phyloP scores from a whole-genome alignment of 2,888 invertebrate genomes.

The Microdon myrmicae region DNA sequence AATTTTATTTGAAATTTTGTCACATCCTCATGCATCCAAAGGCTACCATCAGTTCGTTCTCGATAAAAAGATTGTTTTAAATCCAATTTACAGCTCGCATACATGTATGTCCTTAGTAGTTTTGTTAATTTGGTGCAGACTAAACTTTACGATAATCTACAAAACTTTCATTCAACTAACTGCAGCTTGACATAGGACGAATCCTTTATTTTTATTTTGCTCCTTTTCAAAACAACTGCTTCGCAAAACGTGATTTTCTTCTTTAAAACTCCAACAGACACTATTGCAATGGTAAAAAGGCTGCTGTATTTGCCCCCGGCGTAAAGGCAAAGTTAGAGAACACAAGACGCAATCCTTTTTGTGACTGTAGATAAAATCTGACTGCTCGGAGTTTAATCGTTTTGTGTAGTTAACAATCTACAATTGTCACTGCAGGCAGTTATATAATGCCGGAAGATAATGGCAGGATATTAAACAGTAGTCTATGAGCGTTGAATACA shows the following conservation, averaged over 20 bases:
- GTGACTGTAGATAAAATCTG: no score
- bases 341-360: no score
- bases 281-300: no score
- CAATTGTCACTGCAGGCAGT: no score
- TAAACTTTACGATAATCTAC: constrained; percentile 50
- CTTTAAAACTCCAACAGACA: constrained; percentile 32
- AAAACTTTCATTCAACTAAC: constrained; percentile 44
- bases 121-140: constrained; percentile 51
- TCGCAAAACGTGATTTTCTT: constrained; percentile 40
- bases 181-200: constrained; percentile 25
- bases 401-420: no score
- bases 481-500: no score
- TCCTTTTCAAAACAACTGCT: constrained; percentile 8
- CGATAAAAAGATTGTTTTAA: constrained; percentile 42
- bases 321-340: no score
- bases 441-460: no score
- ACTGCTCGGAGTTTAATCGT: no score
- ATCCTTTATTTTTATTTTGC: constrained; percentile 1
- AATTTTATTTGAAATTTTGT: constrained; percentile 40
- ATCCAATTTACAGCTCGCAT: constrained; percentile 43
- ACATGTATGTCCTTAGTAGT: constrained; percentile 47
- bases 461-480: no score
- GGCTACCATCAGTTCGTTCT: constrained; percentile 1
- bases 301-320: no score
- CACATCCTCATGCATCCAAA: constrained; percentile 19